These are phyloP conservation scores for Seira ritae DNA, from an alignment of 2,888 invertebrate species.

Conservation along the genomic window DNA sequence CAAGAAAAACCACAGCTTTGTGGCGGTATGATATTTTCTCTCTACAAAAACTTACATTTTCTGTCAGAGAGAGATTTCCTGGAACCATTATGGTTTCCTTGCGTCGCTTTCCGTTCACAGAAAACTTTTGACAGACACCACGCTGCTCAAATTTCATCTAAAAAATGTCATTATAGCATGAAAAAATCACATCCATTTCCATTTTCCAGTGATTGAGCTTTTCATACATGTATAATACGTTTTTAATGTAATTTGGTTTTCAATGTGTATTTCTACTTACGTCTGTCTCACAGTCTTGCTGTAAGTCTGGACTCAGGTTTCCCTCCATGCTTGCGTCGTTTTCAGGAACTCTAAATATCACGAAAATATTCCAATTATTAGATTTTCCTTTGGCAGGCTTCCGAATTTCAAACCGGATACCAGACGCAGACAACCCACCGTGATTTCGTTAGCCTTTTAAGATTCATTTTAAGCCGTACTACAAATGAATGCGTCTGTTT, in stretches of 20 bases:
- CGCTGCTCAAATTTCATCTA: constrained; percentile 73
- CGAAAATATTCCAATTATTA: too few relatives aligned
- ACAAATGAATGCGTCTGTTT: neutral
- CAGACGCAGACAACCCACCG: neutral
- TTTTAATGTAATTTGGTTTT: neutral
- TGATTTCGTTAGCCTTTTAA: constrained; percentile 2
- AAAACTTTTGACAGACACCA: constrained; percentile 70
- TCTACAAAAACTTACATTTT: constrained; percentile 72
- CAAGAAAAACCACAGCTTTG: neutral
- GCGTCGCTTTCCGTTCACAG: constrained; percentile 65
- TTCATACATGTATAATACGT: too few relatives aligned
- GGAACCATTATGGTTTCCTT: constrained; percentile 68
- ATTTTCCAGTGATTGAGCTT: too few relatives aligned
- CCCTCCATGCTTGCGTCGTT: constrained; percentile 36
- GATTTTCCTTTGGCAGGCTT: too few relatives aligned
- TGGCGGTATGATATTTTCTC: neutral
- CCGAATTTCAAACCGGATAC: neutral
- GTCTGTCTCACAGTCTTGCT: constrained; percentile 59
- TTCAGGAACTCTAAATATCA: neutral
- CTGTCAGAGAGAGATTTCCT: constrained; percentile 71
- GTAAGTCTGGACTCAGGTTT: constrained; percentile 51
- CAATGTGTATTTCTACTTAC: constrained; percentile 22
- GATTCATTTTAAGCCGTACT: constrained; percentile 7
- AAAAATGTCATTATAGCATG: constrained; percentile 7
- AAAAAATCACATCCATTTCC: constrained; percentile 8